Base-by-base conservation (phyloP, 2,888 invertebrate genomes). In the Lomographa bimaculata region DNA sequence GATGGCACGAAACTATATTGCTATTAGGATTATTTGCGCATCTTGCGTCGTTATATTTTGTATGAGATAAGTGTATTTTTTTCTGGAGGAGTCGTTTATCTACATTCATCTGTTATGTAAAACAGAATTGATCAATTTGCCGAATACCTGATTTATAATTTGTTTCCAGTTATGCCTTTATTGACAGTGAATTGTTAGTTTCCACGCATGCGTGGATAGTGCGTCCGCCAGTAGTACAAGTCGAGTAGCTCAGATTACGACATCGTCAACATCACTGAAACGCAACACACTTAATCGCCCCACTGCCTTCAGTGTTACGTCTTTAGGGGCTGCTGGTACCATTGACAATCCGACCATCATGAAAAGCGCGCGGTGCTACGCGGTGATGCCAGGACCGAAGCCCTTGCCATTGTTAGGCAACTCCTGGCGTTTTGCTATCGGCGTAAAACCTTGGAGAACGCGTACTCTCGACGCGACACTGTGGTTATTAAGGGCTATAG, bases 391-490 rank as follows among this genome's bases (percentile, higher is more conserved):
- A 2, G 95, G 95, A 8, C 95, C 95, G 7, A 92, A 86, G 77
- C 92, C 93, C 29, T 73, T 94, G 65, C 95, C 95, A 0, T 38
- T 95, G 26, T 81, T 95, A 29, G 95, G 95, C 36, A 95, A 95
- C 72, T 92, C 94, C 2, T 95, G 95, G 95, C 90, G 95, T 52
- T 95, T 95, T 74, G 93, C 95, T 29, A 91, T 89, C 43, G 83
- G 85, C 5, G 71, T 69, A 47, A 79, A 80, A 40, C 87, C 84
- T 1, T 89, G 89, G 89, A 64, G 64, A 25, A 86, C 87, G 1
- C 70, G 92, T 83, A 92, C 91, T 64, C 79, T 91, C 70, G 69
- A 85, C 90, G 62, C 90, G 3, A 83, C 87, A 1, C 48, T 89
- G 34, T 89, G 87, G 89, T 83, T 78, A 80, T 55, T 89, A 67